These are phyloP conservation scores for Scelioninae gen. 2 DNA, from an alignment of 2,888 invertebrate genomes.

Conservation along the genomic window DNA sequence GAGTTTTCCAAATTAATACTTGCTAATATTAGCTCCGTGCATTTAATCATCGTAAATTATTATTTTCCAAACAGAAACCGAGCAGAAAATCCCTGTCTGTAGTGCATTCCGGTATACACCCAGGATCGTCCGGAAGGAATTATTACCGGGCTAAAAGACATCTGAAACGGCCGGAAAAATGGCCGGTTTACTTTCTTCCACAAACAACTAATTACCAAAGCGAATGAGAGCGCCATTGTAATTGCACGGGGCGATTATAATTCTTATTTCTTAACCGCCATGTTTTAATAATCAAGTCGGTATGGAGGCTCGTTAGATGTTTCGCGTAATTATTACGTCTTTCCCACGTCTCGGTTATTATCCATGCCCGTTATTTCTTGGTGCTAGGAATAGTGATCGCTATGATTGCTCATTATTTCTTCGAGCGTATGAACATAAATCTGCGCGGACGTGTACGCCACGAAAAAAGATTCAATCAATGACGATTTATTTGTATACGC, in stretches of 20 bases:
- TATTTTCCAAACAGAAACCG: too few relatives aligned
- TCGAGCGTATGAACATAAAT: conserved; percentile 26
- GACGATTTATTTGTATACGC: conserved; percentile 21
- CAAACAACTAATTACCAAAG: conserved; percentile 28
- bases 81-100: too few relatives aligned
- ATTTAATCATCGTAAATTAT: too few relatives aligned
- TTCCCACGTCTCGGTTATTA: conserved; percentile 50
- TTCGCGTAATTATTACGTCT: conserved; percentile 47
- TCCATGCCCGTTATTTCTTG: conserved; percentile 46
- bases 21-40: too few relatives aligned
- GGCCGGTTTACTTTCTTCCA: neutral
- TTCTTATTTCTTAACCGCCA: conserved; percentile 37
- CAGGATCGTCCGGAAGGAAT: too few relatives aligned
- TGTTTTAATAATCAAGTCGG: conserved; percentile 23
- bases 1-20: too few relatives aligned
- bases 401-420: conserved; percentile 41
- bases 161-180: neutral
- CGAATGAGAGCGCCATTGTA: conserved; percentile 3
- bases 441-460: conserved; percentile 14
- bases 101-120: too few relatives aligned
- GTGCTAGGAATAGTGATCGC: conserved; percentile 39
- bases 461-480: conserved; percentile 36
- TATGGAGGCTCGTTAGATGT: conserved; percentile 36
- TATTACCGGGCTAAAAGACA: too few relatives aligned
- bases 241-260: conserved; percentile 28